Evolutionary conservation across 2,888 invertebrate species (phyloP).

Genomic region (Phanerotoma sp.): DNA sequence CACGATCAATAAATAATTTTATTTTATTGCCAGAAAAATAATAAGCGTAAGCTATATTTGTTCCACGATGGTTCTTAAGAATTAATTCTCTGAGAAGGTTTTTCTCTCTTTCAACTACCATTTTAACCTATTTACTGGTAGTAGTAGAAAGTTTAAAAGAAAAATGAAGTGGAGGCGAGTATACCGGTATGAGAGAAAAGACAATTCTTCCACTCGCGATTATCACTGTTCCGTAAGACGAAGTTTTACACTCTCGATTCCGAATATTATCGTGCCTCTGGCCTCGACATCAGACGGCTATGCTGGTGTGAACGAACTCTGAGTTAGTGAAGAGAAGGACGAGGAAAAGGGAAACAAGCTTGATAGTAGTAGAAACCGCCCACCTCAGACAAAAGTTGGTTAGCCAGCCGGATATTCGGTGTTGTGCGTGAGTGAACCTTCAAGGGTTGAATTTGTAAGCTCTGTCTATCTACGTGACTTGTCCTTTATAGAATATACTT

Average conservation of each 20-base stretch:
- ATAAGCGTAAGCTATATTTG: neutral
- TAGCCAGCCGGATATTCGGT: constrained; percentile 45
- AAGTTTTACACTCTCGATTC: constrained; percentile 38
- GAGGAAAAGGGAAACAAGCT: constrained; percentile 4
- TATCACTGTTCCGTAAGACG: constrained; percentile 15
- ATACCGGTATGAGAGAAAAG: neutral
- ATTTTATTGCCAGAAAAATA: neutral
- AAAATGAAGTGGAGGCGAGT: neutral
- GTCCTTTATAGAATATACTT: neutral
- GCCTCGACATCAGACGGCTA: constrained; percentile 26
- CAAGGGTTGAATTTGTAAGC: constrained; percentile 10
- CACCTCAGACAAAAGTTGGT: constrained; percentile 44
- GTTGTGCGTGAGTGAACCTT: constrained; percentile 39
- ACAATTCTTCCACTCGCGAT: constrained; percentile 13
- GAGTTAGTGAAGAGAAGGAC: constrained; percentile 11
- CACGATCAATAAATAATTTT: too few species aligned
- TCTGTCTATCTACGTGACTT: constrained; percentile 1
- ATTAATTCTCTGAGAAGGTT: constrained; percentile 14
- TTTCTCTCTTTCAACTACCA: neutral
- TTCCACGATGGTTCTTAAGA: neutral
- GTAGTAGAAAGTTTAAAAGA: constrained; percentile 9
- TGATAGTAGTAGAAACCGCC: constrained; percentile 27
- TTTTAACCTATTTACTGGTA: constrained; percentile 1
- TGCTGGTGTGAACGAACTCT: constrained; percentile 47
- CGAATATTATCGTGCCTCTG: constrained; percentile 42